Conservation (phyloP, 2,888 invertebrate genomes). For the Philaethria dido region DNA sequence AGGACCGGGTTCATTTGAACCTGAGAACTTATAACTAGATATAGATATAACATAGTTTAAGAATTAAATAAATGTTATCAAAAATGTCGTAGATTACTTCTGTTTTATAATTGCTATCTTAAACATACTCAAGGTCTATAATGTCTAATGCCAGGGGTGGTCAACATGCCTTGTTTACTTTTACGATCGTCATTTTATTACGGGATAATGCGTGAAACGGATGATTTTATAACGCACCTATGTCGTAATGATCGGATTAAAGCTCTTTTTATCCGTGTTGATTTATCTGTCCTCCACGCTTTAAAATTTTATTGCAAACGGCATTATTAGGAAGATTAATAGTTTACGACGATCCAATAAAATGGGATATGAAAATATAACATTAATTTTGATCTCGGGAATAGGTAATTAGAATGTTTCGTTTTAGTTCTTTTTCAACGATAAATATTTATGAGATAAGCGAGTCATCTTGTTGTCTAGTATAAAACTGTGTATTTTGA, state of each 20-base stretch:
- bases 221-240: constrained; percentile 69
- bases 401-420: constrained; percentile 35
- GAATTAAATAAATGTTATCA: background rate
- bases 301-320: constrained; percentile 48
- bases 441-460: constrained; percentile 33
- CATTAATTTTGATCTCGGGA: constrained; percentile 30
- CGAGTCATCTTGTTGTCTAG: background rate
- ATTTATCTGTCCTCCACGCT: constrained; percentile 64
- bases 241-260: constrained; percentile 72
- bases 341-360: constrained; percentile 46
- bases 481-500: background rate
- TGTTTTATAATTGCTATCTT: background rate
- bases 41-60: no score
- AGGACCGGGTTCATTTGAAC: no score
- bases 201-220: constrained; percentile 76
- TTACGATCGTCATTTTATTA: constrained; percentile 66
- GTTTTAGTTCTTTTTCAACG: constrained; percentile 14
- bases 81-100: background rate
- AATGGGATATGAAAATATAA: constrained; percentile 43
- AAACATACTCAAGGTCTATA: background rate
- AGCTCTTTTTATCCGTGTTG: constrained; percentile 67
- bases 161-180: constrained; percentile 59
- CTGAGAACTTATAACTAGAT: no score
- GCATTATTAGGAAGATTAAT: constrained; percentile 47
- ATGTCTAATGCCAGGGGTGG: constrained; percentile 61